Base-by-base conservation (phyloP, 1,140 invertebrate species). In the Pseudomyrmex gracilis region DNA sequence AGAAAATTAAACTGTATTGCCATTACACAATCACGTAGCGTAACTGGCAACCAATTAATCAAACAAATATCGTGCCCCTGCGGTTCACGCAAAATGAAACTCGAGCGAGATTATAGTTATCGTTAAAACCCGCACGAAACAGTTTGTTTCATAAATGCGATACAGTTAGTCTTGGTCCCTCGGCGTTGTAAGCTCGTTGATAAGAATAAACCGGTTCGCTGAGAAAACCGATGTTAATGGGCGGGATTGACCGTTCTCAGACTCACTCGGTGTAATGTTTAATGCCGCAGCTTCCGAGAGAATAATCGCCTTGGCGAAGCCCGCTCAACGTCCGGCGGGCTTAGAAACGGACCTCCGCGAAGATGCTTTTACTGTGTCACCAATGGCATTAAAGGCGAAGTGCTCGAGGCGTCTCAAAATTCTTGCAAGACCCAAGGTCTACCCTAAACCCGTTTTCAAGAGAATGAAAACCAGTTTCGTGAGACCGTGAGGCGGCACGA, bases 311-410 rank as follows among this genome's bases (percentile, higher is more conserved):
- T 71, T 94, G 34, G 91, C 93, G 43, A 87, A 86, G 17, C 90
- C 88, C 0, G 83, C 64, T 2, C 63, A 71, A 12, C 89, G 92
- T 51, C 90, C 90, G 0, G 68, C 90, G 2, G 92, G 92, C 53
- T 86, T 84, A 2, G 91, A 93, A 82, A 93, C 90, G n/a, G 92
- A 94, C 85, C 58, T 93, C 3, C 90, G 90, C 8, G 90, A 93
- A 34, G 85, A 93, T 55, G 92, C 93, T 8, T 93, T 94, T 74
- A 90, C 68, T 0, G 93, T 94, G 1, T 85, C 89, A 17, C 90
- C 88, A 12, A 45, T 9, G 55, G 93, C 93, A 7, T 70, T 94
- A 68, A 90, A 90, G 68, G 91, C 93, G 17, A 87, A 60, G 49
- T 93, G 92, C 70, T 74, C 88, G 13, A 80, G 68, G 53, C 85